These are phyloP conservation scores for Coreius guichenoti DNA, from an alignment of 2,797 vertebrate species.

Conservation along the genomic window DNA sequence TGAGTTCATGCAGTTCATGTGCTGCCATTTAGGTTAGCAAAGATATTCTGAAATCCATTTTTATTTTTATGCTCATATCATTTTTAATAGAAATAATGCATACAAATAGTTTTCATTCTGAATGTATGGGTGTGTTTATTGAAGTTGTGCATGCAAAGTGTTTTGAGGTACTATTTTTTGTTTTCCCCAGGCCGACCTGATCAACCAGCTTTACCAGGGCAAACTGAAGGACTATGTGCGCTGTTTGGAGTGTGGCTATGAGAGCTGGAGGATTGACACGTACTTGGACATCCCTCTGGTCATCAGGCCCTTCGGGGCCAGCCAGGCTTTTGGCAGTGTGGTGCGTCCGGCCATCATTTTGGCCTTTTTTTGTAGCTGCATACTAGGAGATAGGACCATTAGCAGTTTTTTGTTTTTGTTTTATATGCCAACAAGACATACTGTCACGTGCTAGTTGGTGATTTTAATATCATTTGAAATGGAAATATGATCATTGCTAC, in stretches of 20 bases:
- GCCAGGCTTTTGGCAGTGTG: constrained; percentile 96
- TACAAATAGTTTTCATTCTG: background rate
- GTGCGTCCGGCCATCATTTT: constrained; percentile 78
- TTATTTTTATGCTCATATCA: background rate
- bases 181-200: constrained; percentile 92
- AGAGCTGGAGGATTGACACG: constrained; percentile 98
- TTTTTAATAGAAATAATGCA: background rate
- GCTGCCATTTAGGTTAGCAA: background rate
- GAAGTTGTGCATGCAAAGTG: background rate
- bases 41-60: background rate
- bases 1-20: background rate
- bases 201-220: constrained; percentile 98
- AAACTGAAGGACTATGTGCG: constrained; percentile 99
- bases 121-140: background rate
- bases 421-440: background rate
- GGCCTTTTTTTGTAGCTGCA: constrained; percentile 19
- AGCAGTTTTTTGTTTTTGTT: background rate
- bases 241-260: constrained; percentile 97
- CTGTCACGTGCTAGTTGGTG: background rate
- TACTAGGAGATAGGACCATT: background rate
- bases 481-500: background rate
- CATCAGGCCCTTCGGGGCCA: constrained; percentile 98
- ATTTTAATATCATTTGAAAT: background rate
- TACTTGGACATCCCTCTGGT: constrained; percentile 99
- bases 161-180: constrained; percentile 48